Evolutionary conservation across 2,113 vertebrate genomes (phyloP).

Genomic region (Monopterus albus): DNA sequence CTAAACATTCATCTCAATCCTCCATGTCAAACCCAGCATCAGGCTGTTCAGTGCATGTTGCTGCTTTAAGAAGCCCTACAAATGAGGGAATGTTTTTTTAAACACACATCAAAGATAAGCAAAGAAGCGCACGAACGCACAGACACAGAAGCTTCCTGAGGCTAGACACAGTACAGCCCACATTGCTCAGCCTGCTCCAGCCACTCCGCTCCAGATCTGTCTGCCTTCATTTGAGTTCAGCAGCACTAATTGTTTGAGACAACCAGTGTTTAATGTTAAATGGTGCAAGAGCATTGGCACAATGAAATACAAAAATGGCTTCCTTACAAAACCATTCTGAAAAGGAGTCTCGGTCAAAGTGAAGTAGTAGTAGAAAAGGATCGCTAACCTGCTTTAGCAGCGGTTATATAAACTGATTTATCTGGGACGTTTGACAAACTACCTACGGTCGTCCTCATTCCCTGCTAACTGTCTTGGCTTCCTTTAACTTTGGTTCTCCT

Average conservation of each 20-base stretch:
- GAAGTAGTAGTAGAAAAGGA: background rate
- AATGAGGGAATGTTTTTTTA: constrained; percentile 20
- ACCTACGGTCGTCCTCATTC: too few species aligned
- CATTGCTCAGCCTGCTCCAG: constrained; percentile 42
- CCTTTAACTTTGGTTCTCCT: too few species aligned
- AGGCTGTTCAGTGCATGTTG: background rate
- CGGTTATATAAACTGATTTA: background rate
- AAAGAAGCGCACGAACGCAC: constrained; percentile 34
- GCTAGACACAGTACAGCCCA: constrained; percentile 37
- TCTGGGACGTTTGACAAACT: background rate
- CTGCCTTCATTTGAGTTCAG: constrained; percentile 49
- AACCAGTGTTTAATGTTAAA: constrained; percentile 53
- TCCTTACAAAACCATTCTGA: constrained; percentile 7
- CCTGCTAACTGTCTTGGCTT: too few species aligned
- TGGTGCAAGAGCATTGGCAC: constrained; percentile 29
- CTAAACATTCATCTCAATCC: constrained; percentile 10
- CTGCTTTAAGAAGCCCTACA: constrained; percentile 17
- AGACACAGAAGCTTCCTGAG: constrained; percentile 37
- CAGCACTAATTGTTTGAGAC: constrained; percentile 60
- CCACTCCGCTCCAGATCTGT: constrained; percentile 66
- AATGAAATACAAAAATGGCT: constrained; percentile 30
- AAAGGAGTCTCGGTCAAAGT: background rate
- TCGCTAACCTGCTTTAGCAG: background rate
- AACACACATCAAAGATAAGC: constrained; percentile 31
- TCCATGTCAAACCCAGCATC: background rate